Evolutionary conservation across 2,113 vertebrate species (phyloP), one percentile per base, ranked within the genome.

Genomic region (Tetraodon nigroviridis): DNA sequence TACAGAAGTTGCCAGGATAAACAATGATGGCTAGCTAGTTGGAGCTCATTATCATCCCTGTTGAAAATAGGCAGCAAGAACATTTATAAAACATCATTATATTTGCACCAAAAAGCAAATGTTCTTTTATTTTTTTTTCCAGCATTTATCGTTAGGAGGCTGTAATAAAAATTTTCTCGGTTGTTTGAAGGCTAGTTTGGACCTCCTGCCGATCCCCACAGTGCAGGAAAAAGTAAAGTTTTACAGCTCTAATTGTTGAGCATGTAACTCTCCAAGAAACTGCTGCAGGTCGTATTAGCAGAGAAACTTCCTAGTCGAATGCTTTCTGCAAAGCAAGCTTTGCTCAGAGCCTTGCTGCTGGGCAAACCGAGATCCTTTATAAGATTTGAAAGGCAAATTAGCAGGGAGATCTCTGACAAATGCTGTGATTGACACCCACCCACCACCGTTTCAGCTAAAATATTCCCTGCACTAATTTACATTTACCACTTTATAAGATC

Each of bases 281-380:
- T 37, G 59, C 57, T 63, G 52, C 32, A 54, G 45, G 57, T 71
- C 69, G 57, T 54, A 13, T 61, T 55, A 3, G 45, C 18, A 73
- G 11, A 45, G 32, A 37, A 57, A 76, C 7, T 37, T 37, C 32
- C 0, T 11, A 37, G 32, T 10, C 32, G 32, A 37, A 12, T 12
- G 62, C 72, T 80, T 84, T 78, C 76, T 78, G 60, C 62, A 61
- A 49, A 71, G 44, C 64, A 73, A 63, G 53, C 73, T 53, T 27
- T 56, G 51, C 58, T 18, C 19, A 54, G 64, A 64, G 71, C 73
- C 71, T 41, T 59, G 71, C 71, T 58, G 51, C 48, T 58, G 86
- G 32, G 75, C 53, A 71, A 71, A 79, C 62, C 20, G 70, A 71
- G 67, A 11, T 12, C 10, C 32, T 37, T 37, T 12, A 37, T 37